Conservation (phyloP, 2,888 invertebrate species). For the Heliconius erato region DNA sequence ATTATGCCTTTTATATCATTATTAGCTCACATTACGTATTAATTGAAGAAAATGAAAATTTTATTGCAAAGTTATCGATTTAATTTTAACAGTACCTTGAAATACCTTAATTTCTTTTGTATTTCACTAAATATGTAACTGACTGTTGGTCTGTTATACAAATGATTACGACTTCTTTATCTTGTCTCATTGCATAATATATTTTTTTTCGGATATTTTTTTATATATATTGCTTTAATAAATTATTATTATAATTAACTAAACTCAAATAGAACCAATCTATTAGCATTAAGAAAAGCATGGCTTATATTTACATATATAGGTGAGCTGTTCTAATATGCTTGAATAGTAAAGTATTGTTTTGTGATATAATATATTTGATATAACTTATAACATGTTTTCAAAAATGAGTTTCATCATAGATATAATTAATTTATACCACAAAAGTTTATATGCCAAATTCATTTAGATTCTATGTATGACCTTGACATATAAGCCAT, state of each 20-base stretch:
- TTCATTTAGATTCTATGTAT: slow-evolving; percentile 33
- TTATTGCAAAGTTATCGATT: slow-evolving; percentile 20
- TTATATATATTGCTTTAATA: slow-evolving; percentile 1
- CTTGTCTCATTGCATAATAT: slow-evolving; percentile 68
- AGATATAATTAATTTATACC: slow-evolving; percentile 34
- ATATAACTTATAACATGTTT: slow-evolving; percentile 13
- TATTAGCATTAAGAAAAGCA: too few species aligned
- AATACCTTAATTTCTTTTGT: slow-evolving; percentile 34
- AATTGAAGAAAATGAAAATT: slow-evolving; percentile 26
- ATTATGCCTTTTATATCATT: slow-evolving; percentile 41
- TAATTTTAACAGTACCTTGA: slow-evolving; percentile 24
- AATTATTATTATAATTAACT: not conserved
- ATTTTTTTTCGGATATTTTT: slow-evolving; percentile 59
- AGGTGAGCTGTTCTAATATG: not conserved
- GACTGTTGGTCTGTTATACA: slow-evolving; percentile 61
- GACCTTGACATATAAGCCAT: slow-evolving; percentile 54
- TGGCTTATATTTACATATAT: too few species aligned
- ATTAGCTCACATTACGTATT: slow-evolving; percentile 38
- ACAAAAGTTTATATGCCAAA: slow-evolving; percentile 46
- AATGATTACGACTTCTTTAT: slow-evolving; percentile 67
- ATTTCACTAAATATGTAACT: slow-evolving; percentile 51
- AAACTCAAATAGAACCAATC: not conserved
- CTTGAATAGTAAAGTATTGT: not conserved
- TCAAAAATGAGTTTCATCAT: slow-evolving; percentile 32
- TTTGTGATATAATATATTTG: slow-evolving; percentile 19